Conservation (phyloP, 2,113 vertebrate genomes). For the Misgurnus anguillicaudatus region DNA sequence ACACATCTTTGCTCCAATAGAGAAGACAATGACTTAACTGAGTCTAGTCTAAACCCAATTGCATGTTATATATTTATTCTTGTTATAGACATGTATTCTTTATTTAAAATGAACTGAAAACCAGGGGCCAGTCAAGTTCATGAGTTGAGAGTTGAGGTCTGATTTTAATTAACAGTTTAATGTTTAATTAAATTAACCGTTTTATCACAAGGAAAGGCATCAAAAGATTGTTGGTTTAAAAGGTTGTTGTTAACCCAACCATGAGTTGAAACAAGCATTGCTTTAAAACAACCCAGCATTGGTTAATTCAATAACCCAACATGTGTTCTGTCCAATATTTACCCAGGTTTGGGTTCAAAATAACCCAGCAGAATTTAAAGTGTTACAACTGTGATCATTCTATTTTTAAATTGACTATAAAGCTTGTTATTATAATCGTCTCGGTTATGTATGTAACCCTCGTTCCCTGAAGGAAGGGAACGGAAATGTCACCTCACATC, state of each 20-base stretch:
- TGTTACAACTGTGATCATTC: conserved; percentile 44
- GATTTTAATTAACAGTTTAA: conserved; percentile 29
- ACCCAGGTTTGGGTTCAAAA: no score
- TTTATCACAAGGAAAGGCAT: conserved; percentile 61
- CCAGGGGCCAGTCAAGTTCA: conserved; percentile 57
- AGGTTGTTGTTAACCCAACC: no score
- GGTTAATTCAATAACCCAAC: no score
- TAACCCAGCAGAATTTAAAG: no score
- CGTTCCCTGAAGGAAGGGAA: no score
- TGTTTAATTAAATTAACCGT: conserved; percentile 55
- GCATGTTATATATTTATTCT: conserved; percentile 45
- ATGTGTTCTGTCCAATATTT: no score
- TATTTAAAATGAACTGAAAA: conserved; percentile 55
- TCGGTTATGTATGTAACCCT: no score
- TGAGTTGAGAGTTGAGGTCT: conserved; percentile 31
- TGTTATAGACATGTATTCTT: conserved; percentile 62
- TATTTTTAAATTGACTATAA: conserved; percentile 13
- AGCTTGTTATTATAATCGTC: background rate
- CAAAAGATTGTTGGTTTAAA: conserved; percentile 50
- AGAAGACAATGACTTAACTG: conserved; percentile 59
- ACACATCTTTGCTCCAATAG: background rate
- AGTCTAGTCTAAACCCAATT: conserved; percentile 20
- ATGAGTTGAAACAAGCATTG: no score
- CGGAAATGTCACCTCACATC: no score
- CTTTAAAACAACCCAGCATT: no score